These are phyloP conservation scores for Diorhabda elongata DNA, from an alignment of 1,140 invertebrate genomes.

Conservation along the genomic window DNA sequence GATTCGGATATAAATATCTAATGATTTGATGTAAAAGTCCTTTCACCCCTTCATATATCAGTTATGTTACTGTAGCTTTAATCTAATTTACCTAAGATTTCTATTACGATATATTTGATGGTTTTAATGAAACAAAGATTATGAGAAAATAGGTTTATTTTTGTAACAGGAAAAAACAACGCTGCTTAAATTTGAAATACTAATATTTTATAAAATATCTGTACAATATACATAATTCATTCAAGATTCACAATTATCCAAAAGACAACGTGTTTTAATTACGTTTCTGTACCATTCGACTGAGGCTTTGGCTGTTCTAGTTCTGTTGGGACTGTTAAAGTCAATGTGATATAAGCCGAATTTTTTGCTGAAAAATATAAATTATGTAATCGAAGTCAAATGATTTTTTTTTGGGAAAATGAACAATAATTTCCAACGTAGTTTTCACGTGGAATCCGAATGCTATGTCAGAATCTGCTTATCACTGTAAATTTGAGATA, in stretches of 20 bases:
- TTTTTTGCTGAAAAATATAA: slow-evolving; percentile 17
- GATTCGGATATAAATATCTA: too few relatives aligned
- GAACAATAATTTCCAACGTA: too few relatives aligned
- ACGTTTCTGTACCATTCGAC: slow-evolving; percentile 17
- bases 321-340: slow-evolving; percentile 20
- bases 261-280: slow-evolving; percentile 23
- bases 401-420: too few relatives aligned
- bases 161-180: neutral
- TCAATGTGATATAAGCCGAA: slow-evolving; percentile 19
- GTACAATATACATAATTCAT: neutral
- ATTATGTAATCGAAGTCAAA: too few relatives aligned
- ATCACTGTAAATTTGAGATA: too few relatives aligned
- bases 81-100: neutral
- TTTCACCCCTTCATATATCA: too few relatives aligned
- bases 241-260: slow-evolving; percentile 7
- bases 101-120: neutral
- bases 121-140: neutral
- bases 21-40: too few relatives aligned
- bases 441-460: too few relatives aligned
- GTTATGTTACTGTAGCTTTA: neutral
- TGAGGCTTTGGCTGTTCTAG: slow-evolving; percentile 20
- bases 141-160: neutral
- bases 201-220: neutral
- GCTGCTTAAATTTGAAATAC: neutral
- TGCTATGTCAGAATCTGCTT: too few relatives aligned